A percentile compares a stretch with the other conserved stretches of the same genome.
phyloP scores from a whole-genome alignment of 1,140 invertebrate genomes.

The Philopotamus ludificatus region DNA sequence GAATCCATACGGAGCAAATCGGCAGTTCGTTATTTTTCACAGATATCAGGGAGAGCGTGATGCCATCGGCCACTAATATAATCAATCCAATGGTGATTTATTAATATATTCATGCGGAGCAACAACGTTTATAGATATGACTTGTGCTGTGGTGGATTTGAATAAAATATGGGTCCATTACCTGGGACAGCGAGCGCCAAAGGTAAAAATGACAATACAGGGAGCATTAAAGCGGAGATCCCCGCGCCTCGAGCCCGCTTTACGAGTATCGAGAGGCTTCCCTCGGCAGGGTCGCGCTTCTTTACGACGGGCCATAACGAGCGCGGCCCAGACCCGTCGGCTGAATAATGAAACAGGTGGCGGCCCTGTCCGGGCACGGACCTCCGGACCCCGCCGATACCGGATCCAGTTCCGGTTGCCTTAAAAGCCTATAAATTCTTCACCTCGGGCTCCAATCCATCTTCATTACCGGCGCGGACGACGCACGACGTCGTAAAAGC shows the following conservation, averaged over 20 bases:
- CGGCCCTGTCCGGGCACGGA: neutral
- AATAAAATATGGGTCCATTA: neutral
- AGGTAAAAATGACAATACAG: neutral
- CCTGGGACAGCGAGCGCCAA: neutral
- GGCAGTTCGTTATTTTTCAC: too few species aligned
- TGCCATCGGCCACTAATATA: too few species aligned
- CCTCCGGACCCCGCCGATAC: neutral
- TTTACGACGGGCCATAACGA: neutral
- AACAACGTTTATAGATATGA: too few species aligned
- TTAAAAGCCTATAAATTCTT: neutral
- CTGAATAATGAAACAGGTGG: neutral
- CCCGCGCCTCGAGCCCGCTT: neutral
- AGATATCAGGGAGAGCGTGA: too few species aligned
- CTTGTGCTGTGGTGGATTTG: neutral
- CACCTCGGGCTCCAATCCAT: too few species aligned
- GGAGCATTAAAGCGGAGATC: neutral
- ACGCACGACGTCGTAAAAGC: too few species aligned
- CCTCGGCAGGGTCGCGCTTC: neutral
- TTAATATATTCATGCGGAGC: too few species aligned
- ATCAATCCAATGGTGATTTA: too few species aligned
- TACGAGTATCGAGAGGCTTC: neutral
- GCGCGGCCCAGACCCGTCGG: neutral
- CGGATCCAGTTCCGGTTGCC: neutral
- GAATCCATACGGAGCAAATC: too few species aligned
- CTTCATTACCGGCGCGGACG: too few species aligned